Evolutionary conservation across 2,797 vertebrate species (phyloP).

Genomic region (Labroides dimidiatus): DNA sequence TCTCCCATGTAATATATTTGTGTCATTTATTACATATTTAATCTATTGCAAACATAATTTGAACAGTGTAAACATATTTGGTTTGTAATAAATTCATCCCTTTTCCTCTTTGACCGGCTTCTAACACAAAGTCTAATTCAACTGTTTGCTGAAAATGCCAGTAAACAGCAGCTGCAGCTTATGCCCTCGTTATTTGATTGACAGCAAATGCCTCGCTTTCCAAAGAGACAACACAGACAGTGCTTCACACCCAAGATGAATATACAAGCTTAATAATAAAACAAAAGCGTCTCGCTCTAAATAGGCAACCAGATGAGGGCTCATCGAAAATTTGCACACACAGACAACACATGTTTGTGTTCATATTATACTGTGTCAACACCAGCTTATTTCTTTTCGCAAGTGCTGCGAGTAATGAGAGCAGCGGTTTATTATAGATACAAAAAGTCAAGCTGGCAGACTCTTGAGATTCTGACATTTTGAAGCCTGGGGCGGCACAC

Average conservation of each 20-base stretch:
- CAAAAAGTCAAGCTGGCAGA: constrained; percentile 34
- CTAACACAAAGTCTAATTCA: neutral
- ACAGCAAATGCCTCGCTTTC: neutral
- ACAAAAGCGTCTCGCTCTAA: neutral
- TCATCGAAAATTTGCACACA: constrained; percentile 10
- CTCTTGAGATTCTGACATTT: constrained; percentile 47
- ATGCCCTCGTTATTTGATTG: constrained; percentile 1
- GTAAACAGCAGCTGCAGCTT: neutral
- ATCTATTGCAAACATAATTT: no score
- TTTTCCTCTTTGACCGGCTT: neutral
- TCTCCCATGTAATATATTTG: no score
- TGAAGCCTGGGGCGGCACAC: constrained; percentile 23
- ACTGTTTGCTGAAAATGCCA: neutral
- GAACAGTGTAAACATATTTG: neutral
- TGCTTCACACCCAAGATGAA: neutral
- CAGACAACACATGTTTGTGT: constrained; percentile 11
- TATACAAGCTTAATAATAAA: constrained; percentile 23
- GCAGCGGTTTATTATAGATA: constrained; percentile 34
- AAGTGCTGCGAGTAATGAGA: constrained; percentile 29
- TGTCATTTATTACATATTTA: no score
- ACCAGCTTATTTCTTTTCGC: constrained; percentile 4
- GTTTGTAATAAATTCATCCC: no score
- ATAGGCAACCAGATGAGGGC: constrained; percentile 13
- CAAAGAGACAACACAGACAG: neutral
- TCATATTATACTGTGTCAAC: constrained; percentile 3